phyloP scores from a whole-genome alignment of 2,888 invertebrate species.

The Philaethria dido region DNA sequence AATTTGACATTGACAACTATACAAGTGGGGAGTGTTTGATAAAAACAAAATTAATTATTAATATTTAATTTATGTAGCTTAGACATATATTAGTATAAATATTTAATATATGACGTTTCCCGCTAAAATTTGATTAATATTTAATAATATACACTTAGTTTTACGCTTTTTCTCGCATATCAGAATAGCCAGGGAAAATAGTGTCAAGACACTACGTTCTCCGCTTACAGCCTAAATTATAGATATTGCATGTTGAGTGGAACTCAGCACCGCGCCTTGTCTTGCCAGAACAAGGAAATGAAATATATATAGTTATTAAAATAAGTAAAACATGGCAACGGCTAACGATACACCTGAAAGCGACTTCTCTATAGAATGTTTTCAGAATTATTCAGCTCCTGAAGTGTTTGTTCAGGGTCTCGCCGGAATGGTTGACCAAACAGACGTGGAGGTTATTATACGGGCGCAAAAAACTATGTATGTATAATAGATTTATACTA shows the following conservation, averaged over 20 bases:
- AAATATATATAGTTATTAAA: not conserved
- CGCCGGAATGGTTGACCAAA: conserved; percentile 95
- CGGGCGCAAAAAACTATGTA: conserved; percentile 97
- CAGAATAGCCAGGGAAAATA: no score
- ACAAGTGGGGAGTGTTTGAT: not conserved
- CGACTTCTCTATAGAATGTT: conserved; percentile 92
- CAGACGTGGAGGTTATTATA: conserved; percentile 95
- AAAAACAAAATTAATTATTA: not conserved
- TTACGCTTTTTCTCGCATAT: no score
- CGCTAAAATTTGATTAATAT: not conserved
- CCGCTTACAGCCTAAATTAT: no score
- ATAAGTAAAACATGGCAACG: conserved; percentile 54
- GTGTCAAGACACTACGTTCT: no score
- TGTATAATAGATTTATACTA: conserved; percentile 56
- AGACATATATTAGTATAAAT: not conserved
- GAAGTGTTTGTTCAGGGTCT: conserved; percentile 97
- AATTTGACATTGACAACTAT: conserved; percentile 6
- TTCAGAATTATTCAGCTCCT: conserved; percentile 94
- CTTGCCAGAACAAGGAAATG: no score
- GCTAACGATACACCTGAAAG: conserved; percentile 86
- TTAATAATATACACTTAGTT: not conserved
- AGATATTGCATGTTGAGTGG: no score
- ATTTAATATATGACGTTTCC: not conserved
- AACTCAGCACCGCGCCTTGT: no score
- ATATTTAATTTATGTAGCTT: no score